Conservation (phyloP, 1,140 invertebrate species). For the Macrostomum lignano region DNA sequence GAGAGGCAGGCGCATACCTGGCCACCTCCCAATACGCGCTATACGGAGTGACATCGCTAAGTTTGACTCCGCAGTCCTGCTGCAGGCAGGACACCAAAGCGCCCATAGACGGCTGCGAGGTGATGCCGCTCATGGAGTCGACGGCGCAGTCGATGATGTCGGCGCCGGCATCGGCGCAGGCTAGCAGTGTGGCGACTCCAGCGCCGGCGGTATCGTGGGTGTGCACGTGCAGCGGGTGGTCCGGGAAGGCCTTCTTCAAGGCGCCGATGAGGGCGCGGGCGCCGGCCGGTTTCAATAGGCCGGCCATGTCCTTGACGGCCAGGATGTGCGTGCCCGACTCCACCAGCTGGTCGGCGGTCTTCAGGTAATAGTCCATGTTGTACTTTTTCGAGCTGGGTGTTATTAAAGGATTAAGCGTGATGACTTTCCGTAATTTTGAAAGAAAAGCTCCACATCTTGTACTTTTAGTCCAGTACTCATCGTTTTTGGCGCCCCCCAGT, state of each 20-base stretch:
- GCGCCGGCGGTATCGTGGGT: constrained; percentile 89
- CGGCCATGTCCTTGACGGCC: constrained; percentile 96
- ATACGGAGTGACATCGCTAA: too few species aligned
- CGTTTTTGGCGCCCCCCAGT: too few species aligned
- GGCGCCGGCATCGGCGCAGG: constrained; percentile 67
- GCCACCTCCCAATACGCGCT: too few species aligned
- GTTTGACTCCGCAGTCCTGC: not conserved
- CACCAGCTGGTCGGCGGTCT: constrained; percentile 67
- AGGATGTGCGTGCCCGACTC: constrained; percentile 89
- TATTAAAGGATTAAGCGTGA: too few species aligned
- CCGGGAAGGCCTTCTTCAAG: constrained; percentile 63
- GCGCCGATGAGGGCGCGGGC: constrained; percentile 57
- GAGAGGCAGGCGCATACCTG: too few species aligned
- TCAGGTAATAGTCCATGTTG: constrained; percentile 69
- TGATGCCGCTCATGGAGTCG: constrained; percentile 95
- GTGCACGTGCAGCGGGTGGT: constrained; percentile 85
- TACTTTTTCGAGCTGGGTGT: too few species aligned
- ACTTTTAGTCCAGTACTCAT: too few species aligned
- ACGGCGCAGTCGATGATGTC: constrained; percentile 93
- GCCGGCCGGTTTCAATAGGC: constrained; percentile 65
- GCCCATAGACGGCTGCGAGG: constrained; percentile 84
- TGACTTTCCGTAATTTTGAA: too few species aligned
- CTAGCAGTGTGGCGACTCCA: constrained; percentile 74
- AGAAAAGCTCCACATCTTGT: too few species aligned
- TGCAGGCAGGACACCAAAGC: constrained; percentile 61